These are phyloP conservation scores for Archips xylosteana DNA, from an alignment of 2,888 invertebrate species.

Conservation along the genomic window DNA sequence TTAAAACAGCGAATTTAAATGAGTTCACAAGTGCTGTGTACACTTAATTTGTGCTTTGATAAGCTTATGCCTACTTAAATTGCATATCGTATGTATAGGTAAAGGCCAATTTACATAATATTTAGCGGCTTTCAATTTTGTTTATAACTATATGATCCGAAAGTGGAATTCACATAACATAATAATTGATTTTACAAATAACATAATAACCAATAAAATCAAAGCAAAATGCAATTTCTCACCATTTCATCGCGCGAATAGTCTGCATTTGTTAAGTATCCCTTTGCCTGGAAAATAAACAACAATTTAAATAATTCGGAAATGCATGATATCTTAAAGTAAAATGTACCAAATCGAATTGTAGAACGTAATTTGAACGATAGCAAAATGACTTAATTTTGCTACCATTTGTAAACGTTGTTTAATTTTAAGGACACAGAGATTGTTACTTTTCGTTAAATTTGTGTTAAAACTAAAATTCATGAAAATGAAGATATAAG, in stretches of 20 bases:
- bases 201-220: background rate
- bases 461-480: background rate
- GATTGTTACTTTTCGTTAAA: background rate
- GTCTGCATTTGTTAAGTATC: constrained; percentile 4
- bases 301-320: background rate
- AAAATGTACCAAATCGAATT: background rate
- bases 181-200: too few relatives aligned
- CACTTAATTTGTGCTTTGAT: background rate
- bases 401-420: too few relatives aligned
- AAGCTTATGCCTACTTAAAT: background rate
- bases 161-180: background rate
- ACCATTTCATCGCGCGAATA: constrained; percentile 23
- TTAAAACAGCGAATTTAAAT: background rate
- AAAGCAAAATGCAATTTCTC: constrained; percentile 10
- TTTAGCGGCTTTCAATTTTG: background rate
- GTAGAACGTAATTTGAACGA: background rate
- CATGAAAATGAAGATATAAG: too few relatives aligned
- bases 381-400: too few relatives aligned
- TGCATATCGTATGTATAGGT: background rate
- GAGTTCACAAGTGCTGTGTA: background rate
- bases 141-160: background rate
- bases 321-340: background rate
- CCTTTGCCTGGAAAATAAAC: constrained; percentile 15
- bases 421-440: background rate
- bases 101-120: too few relatives aligned